Base-by-base conservation (phyloP, 2,888 invertebrate genomes). In the Sphaerophoria rueppellii region DNA sequence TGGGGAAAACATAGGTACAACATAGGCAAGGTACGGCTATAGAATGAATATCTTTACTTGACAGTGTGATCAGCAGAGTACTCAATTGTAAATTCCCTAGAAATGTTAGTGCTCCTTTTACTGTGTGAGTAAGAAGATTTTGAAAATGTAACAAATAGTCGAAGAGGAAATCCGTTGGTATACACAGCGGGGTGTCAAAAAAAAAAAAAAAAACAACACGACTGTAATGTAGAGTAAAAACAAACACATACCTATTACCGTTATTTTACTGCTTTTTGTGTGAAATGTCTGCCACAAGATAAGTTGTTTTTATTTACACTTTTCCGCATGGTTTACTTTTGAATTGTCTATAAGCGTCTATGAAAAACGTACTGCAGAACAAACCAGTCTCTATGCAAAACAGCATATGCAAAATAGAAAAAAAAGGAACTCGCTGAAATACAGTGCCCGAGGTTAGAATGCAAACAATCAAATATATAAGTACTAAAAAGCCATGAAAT, bases 211-310 rank as follows among this genome's bases (percentile, higher is more conserved):
- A 24, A 24, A 24, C 24, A 24, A 24, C 24, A 24, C 0, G 6
- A 7, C 9, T 40, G 6, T 40, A 4, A 7, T 40, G 9, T 40
- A 6, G 6, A 7, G 9, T 40, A 7, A 7, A 40, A 1, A 40
- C 40, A 40, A 0, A 9, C 9, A 40, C 9, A 40, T 11, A 40
- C 9, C 1, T 11, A 43, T 24, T 24, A 5, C 12, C 12, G 43
- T 43, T 6, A 6, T 9, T 24, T 52, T 71, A 70, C 69, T 54
- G 58, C 73, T 52, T 40, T 75, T 82, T 58, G 79, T 74, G 79
- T 65, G 79, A 79, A 82, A 82, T 82, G 82, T 71, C 74, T 32
- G 70, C 79, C 74, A 60, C 40, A 34, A 79, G 82, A 58, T 65
- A 63, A 78, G 57, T 69, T 46, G 52, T 24, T 24, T 24, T 24